A percentile compares a stretch with the other conserved stretches of the same genome.
phyloP scores from a whole-genome alignment of 2,888 invertebrate species.

The Eutolmus rufibarbis region DNA sequence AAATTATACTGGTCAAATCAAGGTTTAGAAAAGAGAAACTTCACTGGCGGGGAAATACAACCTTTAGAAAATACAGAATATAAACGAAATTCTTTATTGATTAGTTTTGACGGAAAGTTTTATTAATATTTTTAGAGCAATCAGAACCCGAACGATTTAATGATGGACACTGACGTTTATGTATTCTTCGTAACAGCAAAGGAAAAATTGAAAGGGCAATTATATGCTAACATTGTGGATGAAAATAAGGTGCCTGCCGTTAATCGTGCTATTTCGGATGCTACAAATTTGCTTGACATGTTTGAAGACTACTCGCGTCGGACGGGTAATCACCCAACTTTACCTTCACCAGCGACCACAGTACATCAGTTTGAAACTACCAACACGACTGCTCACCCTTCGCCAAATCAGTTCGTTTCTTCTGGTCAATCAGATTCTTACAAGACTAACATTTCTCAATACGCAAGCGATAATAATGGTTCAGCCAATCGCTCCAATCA shows the following conservation, averaged over 20 bases:
- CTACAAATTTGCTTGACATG: slow-evolving; percentile 33
- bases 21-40: neutral
- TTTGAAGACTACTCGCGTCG: slow-evolving; percentile 43
- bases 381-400: no score
- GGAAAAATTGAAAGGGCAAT: slow-evolving; percentile 47
- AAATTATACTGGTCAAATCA: neutral
- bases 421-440: neutral
- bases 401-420: neutral
- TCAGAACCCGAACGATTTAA: slow-evolving; percentile 46
- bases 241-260: slow-evolving; percentile 35
- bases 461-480: neutral
- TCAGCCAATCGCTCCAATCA: neutral
- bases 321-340: neutral
- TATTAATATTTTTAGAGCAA: slow-evolving; percentile 39
- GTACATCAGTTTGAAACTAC: neutral
- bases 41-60: neutral
- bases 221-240: slow-evolving; percentile 44
- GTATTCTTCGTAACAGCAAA: slow-evolving; percentile 46
- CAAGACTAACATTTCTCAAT: neutral
- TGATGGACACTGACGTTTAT: slow-evolving; percentile 45
- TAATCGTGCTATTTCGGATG: slow-evolving; percentile 40
- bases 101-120: neutral
- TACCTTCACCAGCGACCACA: neutral
- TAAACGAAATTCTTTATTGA: neutral
- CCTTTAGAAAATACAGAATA: neutral